phyloP scores from a whole-genome alignment of 2,888 invertebrate species.

The Macaria notata region DNA sequence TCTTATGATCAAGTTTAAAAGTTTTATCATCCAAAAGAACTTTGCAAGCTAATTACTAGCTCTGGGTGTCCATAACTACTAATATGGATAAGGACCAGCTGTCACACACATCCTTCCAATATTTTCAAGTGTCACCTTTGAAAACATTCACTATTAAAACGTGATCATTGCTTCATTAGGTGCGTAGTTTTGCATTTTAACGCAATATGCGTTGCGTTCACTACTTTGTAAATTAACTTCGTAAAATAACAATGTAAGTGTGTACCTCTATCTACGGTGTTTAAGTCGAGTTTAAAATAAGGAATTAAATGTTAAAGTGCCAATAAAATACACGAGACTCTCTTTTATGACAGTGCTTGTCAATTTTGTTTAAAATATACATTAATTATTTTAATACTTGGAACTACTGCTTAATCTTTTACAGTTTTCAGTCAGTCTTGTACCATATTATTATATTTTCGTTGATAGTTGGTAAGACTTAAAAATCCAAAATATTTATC shows the following conservation, averaged over 20 bases:
- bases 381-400: too few species aligned
- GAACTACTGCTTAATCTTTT: too few species aligned
- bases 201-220: not conserved
- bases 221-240: not conserved
- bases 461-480: too few species aligned
- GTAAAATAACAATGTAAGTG: not conserved
- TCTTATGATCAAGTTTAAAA: not conserved
- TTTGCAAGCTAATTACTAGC: constrained; percentile 52
- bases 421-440: too few species aligned
- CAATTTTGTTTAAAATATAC: too few species aligned
- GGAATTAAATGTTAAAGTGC: too few species aligned
- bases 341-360: too few species aligned
- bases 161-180: constrained; percentile 15
- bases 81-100: constrained; percentile 49
- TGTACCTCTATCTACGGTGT: too few species aligned
- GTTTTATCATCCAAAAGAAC: constrained; percentile 37
- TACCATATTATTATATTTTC: too few species aligned
- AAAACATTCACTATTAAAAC: constrained; percentile 11
- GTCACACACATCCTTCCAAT: constrained; percentile 37
- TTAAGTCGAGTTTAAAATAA: too few species aligned
- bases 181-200: constrained; percentile 8
- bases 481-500: too few species aligned
- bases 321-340: too few species aligned
- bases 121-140: constrained; percentile 23
- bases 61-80: constrained; percentile 47